Evolutionary conservation across 2,797 vertebrate genomes (phyloP).

Genomic region (Buphagus erythrorhynchus): DNA sequence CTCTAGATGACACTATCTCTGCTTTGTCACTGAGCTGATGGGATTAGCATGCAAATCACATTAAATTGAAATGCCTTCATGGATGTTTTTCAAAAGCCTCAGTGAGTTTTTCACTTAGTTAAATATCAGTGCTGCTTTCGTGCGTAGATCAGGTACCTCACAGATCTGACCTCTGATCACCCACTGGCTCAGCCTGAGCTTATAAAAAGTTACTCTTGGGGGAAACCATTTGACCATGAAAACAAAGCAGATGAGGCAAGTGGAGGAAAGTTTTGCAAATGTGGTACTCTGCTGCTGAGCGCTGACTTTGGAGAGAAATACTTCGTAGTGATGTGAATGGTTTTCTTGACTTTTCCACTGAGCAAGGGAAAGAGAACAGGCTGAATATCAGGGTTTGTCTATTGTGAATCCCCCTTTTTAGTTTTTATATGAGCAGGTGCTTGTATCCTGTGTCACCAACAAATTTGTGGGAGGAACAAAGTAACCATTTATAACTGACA

Average conservation of each 20-base stretch:
- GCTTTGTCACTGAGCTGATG: neutral
- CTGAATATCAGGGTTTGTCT: neutral
- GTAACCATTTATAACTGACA: neutral
- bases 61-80: neutral
- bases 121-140: neutral
- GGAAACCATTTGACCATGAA: neutral
- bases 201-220: neutral
- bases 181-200: neutral
- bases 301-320: neutral
- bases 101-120: neutral
- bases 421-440: neutral
- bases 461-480: neutral
- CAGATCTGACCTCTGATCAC: neutral
- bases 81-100: neutral
- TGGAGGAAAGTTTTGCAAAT: neutral
- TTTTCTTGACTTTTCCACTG: neutral
- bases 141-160: neutral
- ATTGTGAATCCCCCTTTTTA: neutral
- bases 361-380: neutral
- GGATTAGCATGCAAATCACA: conserved; percentile 18
- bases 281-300: neutral
- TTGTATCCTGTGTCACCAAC: neutral
- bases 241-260: neutral
- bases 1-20: neutral
- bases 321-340: rapidly evolving